Conservation (phyloP, 2,888 invertebrate species). For the Willowsia nigromaculata region DNA sequence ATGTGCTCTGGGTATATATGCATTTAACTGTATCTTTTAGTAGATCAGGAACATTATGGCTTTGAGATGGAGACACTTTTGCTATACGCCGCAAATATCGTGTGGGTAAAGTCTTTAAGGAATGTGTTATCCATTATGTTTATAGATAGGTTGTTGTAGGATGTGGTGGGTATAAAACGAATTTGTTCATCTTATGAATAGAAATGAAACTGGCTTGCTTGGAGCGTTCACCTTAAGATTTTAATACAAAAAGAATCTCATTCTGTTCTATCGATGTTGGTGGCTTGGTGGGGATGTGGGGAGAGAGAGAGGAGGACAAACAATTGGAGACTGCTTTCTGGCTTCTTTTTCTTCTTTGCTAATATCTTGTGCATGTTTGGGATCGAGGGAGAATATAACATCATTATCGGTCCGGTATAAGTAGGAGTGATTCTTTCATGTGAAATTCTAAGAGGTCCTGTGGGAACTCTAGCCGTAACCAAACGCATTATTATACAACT, state of each 20-base stretch:
- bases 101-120: not conserved
- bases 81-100: not conserved
- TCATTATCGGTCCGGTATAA: constrained; percentile 30
- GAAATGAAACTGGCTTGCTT: constrained; percentile 46
- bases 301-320: not conserved
- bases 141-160: not conserved
- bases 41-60: not conserved
- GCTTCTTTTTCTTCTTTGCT: constrained; percentile 27
- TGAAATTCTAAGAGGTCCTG: constrained; percentile 62
- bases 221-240: constrained; percentile 44
- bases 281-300: not conserved
- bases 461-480: constrained; percentile 42
- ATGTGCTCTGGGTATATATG: not conserved
- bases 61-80: not conserved
- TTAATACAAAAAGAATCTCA: constrained; percentile 36
- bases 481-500: constrained; percentile 42
- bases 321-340: constrained; percentile 39
- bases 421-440: constrained; percentile 48
- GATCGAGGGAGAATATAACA: constrained; percentile 27
- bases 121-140: not conserved
- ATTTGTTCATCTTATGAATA: constrained; percentile 50
- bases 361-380: constrained; percentile 35
- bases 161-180: not conserved
- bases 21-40: constrained; percentile 7
- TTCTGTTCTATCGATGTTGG: constrained; percentile 15